Evolutionary conservation across 2,888 invertebrate genomes (phyloP).

Genomic region (Apotomis turbidana): DNA sequence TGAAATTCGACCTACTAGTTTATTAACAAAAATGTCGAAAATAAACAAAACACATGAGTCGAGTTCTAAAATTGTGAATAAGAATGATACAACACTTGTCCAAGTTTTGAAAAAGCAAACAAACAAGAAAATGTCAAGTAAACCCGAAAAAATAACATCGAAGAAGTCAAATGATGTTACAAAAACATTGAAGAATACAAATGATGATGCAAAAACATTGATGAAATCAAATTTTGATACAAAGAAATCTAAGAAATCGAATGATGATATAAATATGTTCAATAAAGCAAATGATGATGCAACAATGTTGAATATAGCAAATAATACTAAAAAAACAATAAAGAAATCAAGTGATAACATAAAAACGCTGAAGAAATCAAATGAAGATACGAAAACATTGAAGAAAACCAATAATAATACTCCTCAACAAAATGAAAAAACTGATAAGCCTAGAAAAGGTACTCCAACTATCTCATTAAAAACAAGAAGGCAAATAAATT

Average conservation of each 20-base stretch:
- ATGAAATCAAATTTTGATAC: not conserved
- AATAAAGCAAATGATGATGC: slow-evolving; percentile 6
- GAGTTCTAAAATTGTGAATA: slow-evolving; percentile 15
- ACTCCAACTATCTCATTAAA: slow-evolving; percentile 11
- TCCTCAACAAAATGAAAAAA: not conserved
- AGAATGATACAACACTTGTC: not conserved
- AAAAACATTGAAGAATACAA: not conserved
- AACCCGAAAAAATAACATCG: not conserved
- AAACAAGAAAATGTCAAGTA: slow-evolving; percentile 1
- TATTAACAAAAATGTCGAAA: slow-evolving; percentile 3
- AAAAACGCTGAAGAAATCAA: no score
- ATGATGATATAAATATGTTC: not conserved
- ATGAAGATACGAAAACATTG: no score
- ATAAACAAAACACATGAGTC: not conserved
- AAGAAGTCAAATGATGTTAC: not conserved
- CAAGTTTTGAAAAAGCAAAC: slow-evolving; percentile 3
- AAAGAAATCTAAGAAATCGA: not conserved
- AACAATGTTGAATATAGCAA: not conserved
- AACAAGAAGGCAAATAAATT: slow-evolving; percentile 22
- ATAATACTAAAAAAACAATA: not conserved
- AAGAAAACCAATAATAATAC: no score
- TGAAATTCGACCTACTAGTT: not conserved
- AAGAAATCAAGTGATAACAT: not conserved
- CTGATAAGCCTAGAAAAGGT: not conserved
- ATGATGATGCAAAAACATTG: slow-evolving; percentile 3